Evolutionary conservation across 2,797 vertebrate species (phyloP).

Genomic region (Gymnodraco acuticeps): DNA sequence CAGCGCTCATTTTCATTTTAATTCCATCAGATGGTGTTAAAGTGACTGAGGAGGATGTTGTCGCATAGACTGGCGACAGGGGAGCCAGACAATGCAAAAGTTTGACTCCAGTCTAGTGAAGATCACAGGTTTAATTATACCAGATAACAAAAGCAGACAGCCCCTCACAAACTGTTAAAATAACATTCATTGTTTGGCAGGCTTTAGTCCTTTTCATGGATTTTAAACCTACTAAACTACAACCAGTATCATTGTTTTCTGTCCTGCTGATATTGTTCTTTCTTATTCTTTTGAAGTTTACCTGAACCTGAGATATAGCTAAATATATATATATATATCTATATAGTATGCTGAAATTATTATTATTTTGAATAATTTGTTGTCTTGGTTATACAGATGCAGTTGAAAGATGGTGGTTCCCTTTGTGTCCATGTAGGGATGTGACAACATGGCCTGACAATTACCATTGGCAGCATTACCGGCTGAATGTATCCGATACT

Average conservation of each 20-base stretch:
- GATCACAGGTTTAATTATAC: constrained; percentile 3
- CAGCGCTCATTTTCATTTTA: constrained; percentile 28
- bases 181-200: not conserved
- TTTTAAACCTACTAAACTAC: not conserved
- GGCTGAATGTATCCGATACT: not conserved
- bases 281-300: not conserved
- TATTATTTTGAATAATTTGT: not conserved
- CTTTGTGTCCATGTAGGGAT: not conserved
- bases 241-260: too few species aligned
- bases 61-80: not conserved
- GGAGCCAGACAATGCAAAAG: not conserved
- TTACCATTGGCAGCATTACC: not conserved
- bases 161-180: not conserved
- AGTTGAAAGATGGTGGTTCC: not conserved
- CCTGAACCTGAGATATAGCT: not conserved
- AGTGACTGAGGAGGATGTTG: not conserved
- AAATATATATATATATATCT: too few species aligned
- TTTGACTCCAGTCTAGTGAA: not conserved
- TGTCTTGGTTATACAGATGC: not conserved
- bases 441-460: not conserved
- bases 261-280: not conserved
- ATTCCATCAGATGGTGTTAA: constrained; percentile 27
- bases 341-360: too few species aligned
- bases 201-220: not conserved
- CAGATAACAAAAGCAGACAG: not conserved